Conservation (phyloP, 2,113 vertebrate genomes). For the Pampusana beccarii region DNA sequence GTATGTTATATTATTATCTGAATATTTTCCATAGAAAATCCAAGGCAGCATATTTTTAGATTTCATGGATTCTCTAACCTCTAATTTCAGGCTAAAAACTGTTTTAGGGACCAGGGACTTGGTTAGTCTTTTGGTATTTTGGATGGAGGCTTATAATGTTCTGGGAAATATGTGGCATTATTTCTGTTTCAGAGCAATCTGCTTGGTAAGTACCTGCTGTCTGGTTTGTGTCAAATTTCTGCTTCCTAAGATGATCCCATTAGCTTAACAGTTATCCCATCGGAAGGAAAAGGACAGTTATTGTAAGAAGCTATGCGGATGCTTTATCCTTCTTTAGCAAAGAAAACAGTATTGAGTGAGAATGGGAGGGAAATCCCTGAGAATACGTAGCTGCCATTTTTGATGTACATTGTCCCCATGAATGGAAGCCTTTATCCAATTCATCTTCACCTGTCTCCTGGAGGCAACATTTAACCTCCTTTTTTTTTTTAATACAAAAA, state of each 20-base stretch:
- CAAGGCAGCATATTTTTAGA: neutral
- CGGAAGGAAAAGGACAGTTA: neutral
- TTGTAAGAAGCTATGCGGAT: neutral
- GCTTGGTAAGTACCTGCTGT: neutral
- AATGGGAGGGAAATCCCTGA: neutral
- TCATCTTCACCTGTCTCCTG: neutral
- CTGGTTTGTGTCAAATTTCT: neutral
- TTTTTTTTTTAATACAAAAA: neutral
- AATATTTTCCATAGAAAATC: neutral
- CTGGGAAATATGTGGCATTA: neutral
- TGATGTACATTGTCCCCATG: neutral
- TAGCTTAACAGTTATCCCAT: slow-evolving; percentile 31
- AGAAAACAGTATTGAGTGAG: neutral
- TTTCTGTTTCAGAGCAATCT: slow-evolving; percentile 21
- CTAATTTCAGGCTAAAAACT: neutral
- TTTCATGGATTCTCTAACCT: neutral
- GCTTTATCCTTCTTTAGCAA: neutral
- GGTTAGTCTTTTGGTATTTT: neutral
- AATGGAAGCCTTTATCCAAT: neutral
- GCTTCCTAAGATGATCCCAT: slow-evolving; percentile 32
- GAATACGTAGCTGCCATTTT: neutral
- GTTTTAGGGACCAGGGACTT: neutral
- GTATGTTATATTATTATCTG: neutral
- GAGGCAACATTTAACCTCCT: neutral
- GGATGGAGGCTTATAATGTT: neutral